Conservation (phyloP, 2,797 vertebrate genomes). For the Gambusia yucatana region DNA sequence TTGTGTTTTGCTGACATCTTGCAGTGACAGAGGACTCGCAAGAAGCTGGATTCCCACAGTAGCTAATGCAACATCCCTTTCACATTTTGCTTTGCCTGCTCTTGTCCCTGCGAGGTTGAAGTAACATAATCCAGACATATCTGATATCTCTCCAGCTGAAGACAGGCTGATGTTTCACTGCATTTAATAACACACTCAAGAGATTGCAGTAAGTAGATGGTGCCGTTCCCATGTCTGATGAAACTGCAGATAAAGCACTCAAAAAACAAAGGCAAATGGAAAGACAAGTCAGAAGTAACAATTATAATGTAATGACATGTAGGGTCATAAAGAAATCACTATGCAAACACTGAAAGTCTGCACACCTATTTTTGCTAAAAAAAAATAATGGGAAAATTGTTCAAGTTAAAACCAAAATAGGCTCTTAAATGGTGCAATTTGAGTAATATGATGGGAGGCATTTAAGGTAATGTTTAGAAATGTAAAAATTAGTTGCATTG, state of each 20-base stretch:
- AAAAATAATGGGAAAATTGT: conserved; percentile 23
- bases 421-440: conserved; percentile 5
- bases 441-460: neutral
- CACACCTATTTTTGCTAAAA: conserved; percentile 65
- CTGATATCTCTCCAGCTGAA: conserved; percentile 75
- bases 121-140: conserved; percentile 43
- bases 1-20: neutral
- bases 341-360: conserved; percentile 69
- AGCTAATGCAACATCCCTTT: neutral
- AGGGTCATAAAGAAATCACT: conserved; percentile 50
- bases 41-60: neutral
- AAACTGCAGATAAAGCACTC: conserved; percentile 62
- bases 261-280: neutral
- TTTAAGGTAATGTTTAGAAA: neutral
- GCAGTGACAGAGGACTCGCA: conserved; percentile 9
- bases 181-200: conserved; percentile 41
- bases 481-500: conserved; percentile 23
- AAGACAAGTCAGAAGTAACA: neutral
- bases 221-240: conserved; percentile 66
- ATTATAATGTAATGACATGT: conserved; percentile 42
- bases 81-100: neutral
- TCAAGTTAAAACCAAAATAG: conserved; percentile 17
- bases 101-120: neutral
- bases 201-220: conserved; percentile 17
- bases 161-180: conserved; percentile 32